Base-by-base conservation (phyloP, 2,113 vertebrate species). In the Lampris megalopsis region DNA sequence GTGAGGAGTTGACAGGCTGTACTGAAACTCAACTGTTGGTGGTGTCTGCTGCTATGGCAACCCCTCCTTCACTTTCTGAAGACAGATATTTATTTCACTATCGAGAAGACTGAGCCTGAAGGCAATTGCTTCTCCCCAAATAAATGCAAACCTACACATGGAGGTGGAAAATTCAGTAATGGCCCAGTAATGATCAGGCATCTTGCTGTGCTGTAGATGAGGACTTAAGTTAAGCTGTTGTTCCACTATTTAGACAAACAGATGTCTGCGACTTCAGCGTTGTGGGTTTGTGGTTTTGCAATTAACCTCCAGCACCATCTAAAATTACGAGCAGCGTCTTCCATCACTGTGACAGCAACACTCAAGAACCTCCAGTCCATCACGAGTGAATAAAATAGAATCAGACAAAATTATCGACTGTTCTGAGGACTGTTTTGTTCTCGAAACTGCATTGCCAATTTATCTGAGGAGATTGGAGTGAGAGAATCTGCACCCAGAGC, bases 31-130 rank as follows among this genome's bases (percentile, higher is more conserved):
- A 4, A 78, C 75, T 24, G 80, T 74, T 71, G 73, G 13, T 36
- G 68, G 5, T 45, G 59, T 71, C 52, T 60, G 71, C 56, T 84
- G 70, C 71, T 11, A 83, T 72, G 65, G 71, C 52, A 82, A 85
- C 68, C 0, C 4, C 13, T n/a, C 37, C 1, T 3, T 42, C 77
- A 64, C 41, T 35, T 45, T 61, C 4, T 0, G 57, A 79, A 77
- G 67, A 80, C 43, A 65, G 56, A 40, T 5, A 71, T 58, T 2
- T 52, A 40, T 81, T 81, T 67, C 9, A 48, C 53, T 11, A 1
- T 57, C 6, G 50, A 41, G 64, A 5, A 5, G 63, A 57, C 2
- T 0, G 60, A 77, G 37, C 38, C 38, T 40, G 5, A 63, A 78
- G 61, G 45, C 43, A 35, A 70, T 73, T n/a, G 24, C 43, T 40